These are phyloP conservation scores for Cataglyphis rosenhaueri DNA, from an alignment of 2,888 invertebrate genomes.

Conservation along the genomic window DNA sequence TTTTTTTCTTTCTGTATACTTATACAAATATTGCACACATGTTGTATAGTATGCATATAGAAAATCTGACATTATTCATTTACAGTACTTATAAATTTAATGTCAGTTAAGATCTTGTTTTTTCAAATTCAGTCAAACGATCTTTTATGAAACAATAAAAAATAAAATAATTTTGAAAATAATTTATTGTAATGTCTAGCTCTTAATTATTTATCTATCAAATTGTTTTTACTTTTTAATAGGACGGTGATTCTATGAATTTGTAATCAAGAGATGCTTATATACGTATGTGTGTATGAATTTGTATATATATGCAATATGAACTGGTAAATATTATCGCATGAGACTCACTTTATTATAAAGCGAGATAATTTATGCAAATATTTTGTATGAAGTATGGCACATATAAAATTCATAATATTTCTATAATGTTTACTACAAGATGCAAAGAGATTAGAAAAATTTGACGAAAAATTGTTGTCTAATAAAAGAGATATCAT, in stretches of 20 bases:
- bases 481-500: slow-evolving; percentile 25
- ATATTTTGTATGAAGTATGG: slow-evolving; percentile 39
- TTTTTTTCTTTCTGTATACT: background rate
- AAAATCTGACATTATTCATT: slow-evolving; percentile 41
- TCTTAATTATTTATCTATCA: slow-evolving; percentile 22
- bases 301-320: slow-evolving; percentile 25
- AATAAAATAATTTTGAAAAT: background rate
- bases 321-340: slow-evolving; percentile 24
- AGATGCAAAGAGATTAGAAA: slow-evolving; percentile 21
- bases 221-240: slow-evolving; percentile 13
- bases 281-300: slow-evolving; percentile 25
- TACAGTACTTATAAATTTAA: background rate
- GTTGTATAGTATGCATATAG: background rate
- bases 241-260: slow-evolving; percentile 13
- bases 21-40: slow-evolving; percentile 19
- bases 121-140: background rate
- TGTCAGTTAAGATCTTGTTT: slow-evolving; percentile 31
- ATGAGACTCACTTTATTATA: slow-evolving; percentile 46
- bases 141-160: background rate
- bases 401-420: slow-evolving; percentile 39
- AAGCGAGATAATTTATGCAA: slow-evolving; percentile 47
- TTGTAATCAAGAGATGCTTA: slow-evolving; percentile 28
- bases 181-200: slow-evolving; percentile 30
- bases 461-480: slow-evolving; percentile 37
- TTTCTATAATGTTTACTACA: slow-evolving; percentile 2